Evolutionary conservation across 2,888 invertebrate species (phyloP).

Genomic region (Arrhopalites spinosus): DNA sequence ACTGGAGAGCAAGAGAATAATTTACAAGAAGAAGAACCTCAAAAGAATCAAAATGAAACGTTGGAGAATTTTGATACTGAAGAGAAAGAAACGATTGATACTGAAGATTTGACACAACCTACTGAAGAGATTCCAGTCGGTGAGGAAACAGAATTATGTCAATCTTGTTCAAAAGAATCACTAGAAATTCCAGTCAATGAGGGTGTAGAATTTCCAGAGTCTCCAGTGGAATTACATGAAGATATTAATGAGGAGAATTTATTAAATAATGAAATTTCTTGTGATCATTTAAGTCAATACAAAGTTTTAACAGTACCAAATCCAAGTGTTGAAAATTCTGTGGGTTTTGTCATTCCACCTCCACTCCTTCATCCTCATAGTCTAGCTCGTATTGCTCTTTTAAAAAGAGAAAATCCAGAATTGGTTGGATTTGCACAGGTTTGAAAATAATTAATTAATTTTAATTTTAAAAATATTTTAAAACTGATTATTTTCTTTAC

Average conservation of each 20-base stretch:
- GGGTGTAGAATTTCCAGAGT: not conserved
- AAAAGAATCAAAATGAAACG: not conserved
- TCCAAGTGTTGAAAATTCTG: slow-evolving; percentile 26
- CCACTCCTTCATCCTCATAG: slow-evolving; percentile 5
- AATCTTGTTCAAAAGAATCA: too few species aligned
- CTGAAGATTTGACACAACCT: too few species aligned
- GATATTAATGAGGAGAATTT: not conserved
- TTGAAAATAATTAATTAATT: too few species aligned
- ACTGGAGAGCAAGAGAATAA: not conserved
- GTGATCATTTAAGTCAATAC: not conserved
- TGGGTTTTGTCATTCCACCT: not conserved
- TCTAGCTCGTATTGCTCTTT: slow-evolving; percentile 24
- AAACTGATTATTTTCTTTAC: too few species aligned
- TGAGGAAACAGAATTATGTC: too few species aligned
- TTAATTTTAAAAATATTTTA: too few species aligned
- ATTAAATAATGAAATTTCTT: not conserved
- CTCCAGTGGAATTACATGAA: not conserved
- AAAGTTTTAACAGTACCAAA: not conserved
- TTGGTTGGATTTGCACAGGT: slow-evolving; percentile 9
- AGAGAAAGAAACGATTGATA: not conserved
- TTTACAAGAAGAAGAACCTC: too few species aligned
- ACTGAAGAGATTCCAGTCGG: not conserved
- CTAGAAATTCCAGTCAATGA: too few species aligned
- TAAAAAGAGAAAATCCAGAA: slow-evolving; percentile 31
- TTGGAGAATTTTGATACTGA: not conserved